Percentiles rank a stretch among this genome's conserved stretches.
Evolutionary conservation across 2,797 vertebrate species (phyloP).

Genomic region (Arctocebus calabarensis): DNA sequence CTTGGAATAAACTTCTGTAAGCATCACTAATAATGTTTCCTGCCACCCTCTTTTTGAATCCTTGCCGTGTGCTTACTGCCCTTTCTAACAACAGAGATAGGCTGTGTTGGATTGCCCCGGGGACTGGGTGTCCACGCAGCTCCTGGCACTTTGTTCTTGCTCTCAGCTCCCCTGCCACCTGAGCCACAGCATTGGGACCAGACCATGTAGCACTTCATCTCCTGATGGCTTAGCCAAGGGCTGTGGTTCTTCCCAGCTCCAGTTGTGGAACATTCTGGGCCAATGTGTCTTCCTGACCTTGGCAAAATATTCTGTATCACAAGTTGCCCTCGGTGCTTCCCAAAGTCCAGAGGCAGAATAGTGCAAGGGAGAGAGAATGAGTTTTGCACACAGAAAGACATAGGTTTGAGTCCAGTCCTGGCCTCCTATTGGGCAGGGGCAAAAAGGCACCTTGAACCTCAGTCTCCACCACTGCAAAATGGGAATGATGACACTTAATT

Average conservation of each 20-base stretch:
- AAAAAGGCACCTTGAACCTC: neutral
- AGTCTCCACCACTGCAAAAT: neutral
- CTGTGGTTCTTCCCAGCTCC: neutral
- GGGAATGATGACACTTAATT: neutral
- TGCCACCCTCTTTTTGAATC: neutral
- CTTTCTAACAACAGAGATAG: neutral
- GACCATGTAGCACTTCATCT: neutral
- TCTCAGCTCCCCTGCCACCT: constrained; percentile 54
- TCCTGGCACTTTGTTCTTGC: neutral
- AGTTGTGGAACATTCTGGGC: constrained; percentile 52
- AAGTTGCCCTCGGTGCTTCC: constrained; percentile 23
- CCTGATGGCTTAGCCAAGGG: neutral
- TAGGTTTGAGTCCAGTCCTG: neutral
- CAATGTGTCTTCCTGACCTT: constrained; percentile 37
- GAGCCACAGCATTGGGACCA: neutral
- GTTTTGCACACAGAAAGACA: neutral
- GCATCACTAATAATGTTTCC: neutral
- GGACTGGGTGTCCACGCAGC: neutral
- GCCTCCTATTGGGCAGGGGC: neutral
- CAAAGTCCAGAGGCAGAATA: neutral
- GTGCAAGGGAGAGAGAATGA: neutral
- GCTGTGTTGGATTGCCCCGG: neutral
- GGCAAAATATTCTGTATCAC: neutral
- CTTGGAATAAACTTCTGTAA: constrained; percentile 30
- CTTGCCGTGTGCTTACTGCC: neutral